Conservation (phyloP, 2,113 vertebrate genomes). For the Harpagus bidentatus region DNA sequence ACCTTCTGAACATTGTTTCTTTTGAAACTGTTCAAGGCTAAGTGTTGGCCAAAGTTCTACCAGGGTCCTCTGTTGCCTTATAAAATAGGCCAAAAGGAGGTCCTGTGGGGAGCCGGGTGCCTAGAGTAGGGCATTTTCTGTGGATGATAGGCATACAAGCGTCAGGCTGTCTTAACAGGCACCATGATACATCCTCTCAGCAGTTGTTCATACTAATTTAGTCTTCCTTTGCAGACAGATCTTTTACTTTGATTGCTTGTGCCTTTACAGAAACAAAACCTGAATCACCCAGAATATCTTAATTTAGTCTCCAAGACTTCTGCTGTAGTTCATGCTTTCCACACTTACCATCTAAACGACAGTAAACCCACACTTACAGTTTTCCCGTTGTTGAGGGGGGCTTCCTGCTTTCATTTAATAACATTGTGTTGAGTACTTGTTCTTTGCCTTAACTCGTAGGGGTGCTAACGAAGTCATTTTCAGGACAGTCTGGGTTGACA, state of each 20-base stretch:
- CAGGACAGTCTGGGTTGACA: neutral
- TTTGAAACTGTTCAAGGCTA: neutral
- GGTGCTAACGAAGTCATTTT: neutral
- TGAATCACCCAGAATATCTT: neutral
- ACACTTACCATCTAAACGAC: neutral
- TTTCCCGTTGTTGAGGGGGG: neutral
- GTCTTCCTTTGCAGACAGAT: neutral
- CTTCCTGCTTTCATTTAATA: neutral
- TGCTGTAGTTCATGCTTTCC: neutral
- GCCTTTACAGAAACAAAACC: neutral
- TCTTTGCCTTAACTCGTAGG: neutral
- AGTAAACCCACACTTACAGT: accelerated
- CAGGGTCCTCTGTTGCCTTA: neutral
- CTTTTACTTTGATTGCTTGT: neutral
- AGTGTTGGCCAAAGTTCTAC: neutral
- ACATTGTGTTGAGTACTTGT: neutral
- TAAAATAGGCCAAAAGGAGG: neutral
- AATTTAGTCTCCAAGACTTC: neutral
- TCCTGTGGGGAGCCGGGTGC: neutral
- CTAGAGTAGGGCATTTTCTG: neutral
- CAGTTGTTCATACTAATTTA: neutral
- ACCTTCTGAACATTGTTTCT: neutral
- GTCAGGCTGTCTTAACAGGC: neutral
- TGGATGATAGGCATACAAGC: neutral
- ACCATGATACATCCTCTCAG: neutral